Evolutionary conservation across 2,113 vertebrate species (phyloP).

Genomic region (Carassius gibelio): DNA sequence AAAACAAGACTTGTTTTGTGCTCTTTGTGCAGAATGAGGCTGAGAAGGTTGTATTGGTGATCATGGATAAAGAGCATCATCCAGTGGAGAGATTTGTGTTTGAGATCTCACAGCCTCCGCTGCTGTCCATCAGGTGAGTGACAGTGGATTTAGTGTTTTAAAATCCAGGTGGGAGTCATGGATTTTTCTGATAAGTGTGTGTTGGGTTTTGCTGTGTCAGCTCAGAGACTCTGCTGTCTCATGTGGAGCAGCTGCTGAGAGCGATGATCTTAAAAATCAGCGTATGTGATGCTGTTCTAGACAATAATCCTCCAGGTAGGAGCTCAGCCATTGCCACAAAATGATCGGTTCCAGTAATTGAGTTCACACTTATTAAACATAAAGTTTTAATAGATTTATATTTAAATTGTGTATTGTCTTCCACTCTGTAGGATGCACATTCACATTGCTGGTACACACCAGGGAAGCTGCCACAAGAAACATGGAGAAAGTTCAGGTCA

Average conservation of each 20-base stretch:
- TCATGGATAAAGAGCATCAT: constrained; percentile 97
- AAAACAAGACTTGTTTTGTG: too few relatives aligned
- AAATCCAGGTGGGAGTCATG: not conserved
- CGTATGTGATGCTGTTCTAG: constrained; percentile 94
- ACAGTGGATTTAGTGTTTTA: not conserved
- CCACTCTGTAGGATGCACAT: constrained; percentile 86
- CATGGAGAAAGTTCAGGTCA: constrained; percentile 78
- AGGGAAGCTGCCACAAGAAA: constrained; percentile 93
- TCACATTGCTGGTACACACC: constrained; percentile 95
- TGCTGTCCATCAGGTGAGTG: constrained; percentile 89
- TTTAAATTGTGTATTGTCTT: not conserved
- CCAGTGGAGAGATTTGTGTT: constrained; percentile 98
- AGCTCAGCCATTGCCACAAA: not conserved
- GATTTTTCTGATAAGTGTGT: not conserved
- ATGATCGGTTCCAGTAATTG: too few relatives aligned
- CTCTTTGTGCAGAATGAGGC: constrained; percentile 86
- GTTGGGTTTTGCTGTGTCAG: constrained; percentile 67
- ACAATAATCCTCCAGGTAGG: constrained; percentile 94
- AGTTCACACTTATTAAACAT: not conserved
- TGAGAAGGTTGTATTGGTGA: constrained; percentile 96
- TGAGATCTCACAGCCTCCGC: constrained; percentile 93
- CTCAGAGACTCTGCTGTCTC: constrained; percentile 89
- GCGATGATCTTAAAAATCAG: constrained; percentile 98
- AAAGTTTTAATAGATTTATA: not conserved
- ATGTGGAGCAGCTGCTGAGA: constrained; percentile 92